Base-by-base conservation (phyloP, 2,888 invertebrate genomes). In the Autographa gamma region DNA sequence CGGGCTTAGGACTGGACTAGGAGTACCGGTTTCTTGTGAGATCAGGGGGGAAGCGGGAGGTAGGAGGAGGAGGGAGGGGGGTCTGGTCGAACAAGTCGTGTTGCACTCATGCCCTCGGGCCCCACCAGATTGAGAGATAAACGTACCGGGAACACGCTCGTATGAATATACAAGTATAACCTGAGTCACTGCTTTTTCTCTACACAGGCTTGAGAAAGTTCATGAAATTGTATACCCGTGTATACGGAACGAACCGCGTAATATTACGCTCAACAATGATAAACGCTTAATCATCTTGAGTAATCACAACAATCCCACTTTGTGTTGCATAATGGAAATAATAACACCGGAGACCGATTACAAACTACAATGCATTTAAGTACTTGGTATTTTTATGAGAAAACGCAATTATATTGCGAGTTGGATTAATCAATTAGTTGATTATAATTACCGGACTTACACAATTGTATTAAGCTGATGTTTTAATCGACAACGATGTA, bases 81-180 rank as follows among this genome's bases (percentile, higher is more conserved):
- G 69, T 85, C 86, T 85, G 84, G 88, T 90, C 81, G 69, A 77
- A 86, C 90, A 79, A 87, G 90, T 89, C 89, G 86, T 86, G 91
- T 86, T 89, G 88, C 91, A 88, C 91, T 90, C 87, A 85, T 89
- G 90, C 90, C 88, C 86, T 84, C 79, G 77, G 83, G 86, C 83
- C 81, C 74, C 82, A 81, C 86, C 76, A 91, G 91, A 92, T 93
- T 89, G 85, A 89, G 89, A 87, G 89, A 93, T 92, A 92, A 91
- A 90, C 88, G 86, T 86, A 87, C 90, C 81, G 80, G 88, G 89
- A 89, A 90, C 83, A 74, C 69, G 77, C 75, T 79, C 80, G 79
- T 82, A 87, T 82, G 84, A 83, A 84, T 84, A 85, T 80, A 85
- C 74, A 48, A 56, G 60, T 60, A 56, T 9, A 56, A 69, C 76